Percentiles rank a stretch among this genome's conserved stretches.
Evolutionary conservation across 2,113 vertebrate genomes (phyloP).

Genomic region (Anhinga anhinga): DNA sequence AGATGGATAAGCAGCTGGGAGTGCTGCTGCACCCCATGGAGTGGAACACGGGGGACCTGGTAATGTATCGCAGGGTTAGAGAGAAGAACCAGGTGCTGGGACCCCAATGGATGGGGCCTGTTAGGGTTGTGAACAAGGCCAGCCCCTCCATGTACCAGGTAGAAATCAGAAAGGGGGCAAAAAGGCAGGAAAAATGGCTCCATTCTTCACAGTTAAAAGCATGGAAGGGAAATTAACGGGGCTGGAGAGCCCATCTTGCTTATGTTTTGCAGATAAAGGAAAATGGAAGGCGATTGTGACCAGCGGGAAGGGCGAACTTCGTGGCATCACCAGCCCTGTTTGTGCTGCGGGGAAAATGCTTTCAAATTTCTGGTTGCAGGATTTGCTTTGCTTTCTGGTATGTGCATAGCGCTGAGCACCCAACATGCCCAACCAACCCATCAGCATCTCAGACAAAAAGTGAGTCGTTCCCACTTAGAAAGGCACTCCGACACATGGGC

Average conservation of each 20-base stretch:
- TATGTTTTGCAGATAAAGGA: conserved; percentile 69
- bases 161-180: conserved; percentile 45
- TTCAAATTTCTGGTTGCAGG: conserved; percentile 62
- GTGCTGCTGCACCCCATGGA: not conserved
- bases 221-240: conserved; percentile 70
- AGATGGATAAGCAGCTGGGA: conserved; percentile 54
- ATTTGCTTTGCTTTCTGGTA: conserved; percentile 66
- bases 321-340: conserved; percentile 30
- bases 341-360: conserved; percentile 45
- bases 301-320: conserved; percentile 41
- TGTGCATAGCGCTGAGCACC: conserved; percentile 6
- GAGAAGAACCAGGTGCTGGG: conserved; percentile 50
- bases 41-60: conserved; percentile 54
- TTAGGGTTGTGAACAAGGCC: conserved; percentile 63
- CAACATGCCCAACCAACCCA: not conserved
- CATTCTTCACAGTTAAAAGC: conserved; percentile 63
- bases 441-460: not conserved
- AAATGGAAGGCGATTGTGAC: conserved; percentile 60
- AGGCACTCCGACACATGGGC: not conserved
- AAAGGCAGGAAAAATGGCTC: conserved; percentile 55
- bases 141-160: conserved; percentile 54
- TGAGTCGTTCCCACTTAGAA: not conserved
- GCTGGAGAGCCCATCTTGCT: conserved; percentile 65
- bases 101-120: conserved; percentile 38
- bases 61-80: conserved; percentile 17